Conservation (phyloP, 2,888 invertebrate species). For the Zelleria hepariella region DNA sequence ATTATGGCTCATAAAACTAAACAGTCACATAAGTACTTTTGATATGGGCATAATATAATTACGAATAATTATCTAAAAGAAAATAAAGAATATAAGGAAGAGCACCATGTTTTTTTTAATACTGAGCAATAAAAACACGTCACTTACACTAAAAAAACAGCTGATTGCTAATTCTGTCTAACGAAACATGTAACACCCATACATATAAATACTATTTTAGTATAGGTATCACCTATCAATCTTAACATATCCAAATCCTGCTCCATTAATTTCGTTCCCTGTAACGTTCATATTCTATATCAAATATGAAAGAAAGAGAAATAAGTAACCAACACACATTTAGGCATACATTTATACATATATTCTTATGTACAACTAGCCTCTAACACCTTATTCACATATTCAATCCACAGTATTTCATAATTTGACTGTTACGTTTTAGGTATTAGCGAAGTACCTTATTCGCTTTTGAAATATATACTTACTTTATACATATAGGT, state of each 20-base stretch:
- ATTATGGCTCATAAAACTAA: no score
- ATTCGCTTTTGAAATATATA: background rate
- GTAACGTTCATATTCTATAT: slow-evolving; percentile 46
- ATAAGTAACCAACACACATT: slow-evolving; percentile 14
- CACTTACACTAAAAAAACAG: no score
- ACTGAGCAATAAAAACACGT: background rate
- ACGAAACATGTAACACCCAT: background rate
- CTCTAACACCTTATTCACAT: background rate
- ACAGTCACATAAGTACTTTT: no score
- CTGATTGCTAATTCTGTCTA: no score
- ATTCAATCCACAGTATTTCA: background rate
- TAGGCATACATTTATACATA: slow-evolving; percentile 55
- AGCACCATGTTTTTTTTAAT: slow-evolving; percentile 4
- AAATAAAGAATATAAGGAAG: background rate
- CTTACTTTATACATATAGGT: no score
- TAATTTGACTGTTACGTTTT: background rate
- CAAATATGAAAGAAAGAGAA: slow-evolving; percentile 57
- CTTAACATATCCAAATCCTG: slow-evolving; percentile 12
- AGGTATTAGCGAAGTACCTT: background rate
- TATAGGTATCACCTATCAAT: no score
- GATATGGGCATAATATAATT: no score
- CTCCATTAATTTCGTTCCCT: slow-evolving; percentile 26
- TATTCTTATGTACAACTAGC: slow-evolving; percentile 6
- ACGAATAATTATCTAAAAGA: background rate
- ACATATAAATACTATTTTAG: no score